These are phyloP conservation scores for Pantherophis alleghaniensis DNA, from an alignment of 2,797 vertebrate species.

Conservation along the genomic window DNA sequence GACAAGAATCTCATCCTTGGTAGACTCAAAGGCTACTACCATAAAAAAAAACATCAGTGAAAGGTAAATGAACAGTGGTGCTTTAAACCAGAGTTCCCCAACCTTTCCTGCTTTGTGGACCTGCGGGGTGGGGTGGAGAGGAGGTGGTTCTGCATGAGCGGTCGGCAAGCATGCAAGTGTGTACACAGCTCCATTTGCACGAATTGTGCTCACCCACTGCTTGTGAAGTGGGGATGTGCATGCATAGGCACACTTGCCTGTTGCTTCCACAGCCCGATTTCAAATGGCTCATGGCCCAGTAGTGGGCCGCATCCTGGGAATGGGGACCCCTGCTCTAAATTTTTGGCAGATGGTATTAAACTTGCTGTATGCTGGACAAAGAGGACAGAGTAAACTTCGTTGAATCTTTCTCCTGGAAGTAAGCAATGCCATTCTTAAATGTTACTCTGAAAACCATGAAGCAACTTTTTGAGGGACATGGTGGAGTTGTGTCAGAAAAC, in stretches of 20 bases:
- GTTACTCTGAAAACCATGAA: background rate
- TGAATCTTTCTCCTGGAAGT: background rate
- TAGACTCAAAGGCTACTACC: background rate
- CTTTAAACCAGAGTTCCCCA: background rate
- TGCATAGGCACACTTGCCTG: no score
- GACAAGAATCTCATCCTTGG: background rate
- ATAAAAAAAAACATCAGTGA: background rate
- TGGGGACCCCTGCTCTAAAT: background rate
- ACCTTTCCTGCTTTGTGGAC: no score
- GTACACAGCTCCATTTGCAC: no score
- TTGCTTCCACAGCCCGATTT: no score
- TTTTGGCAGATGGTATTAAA: background rate
- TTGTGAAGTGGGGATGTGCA: no score
- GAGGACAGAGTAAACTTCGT: background rate
- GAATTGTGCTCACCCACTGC: no score
- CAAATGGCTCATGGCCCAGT: no score
- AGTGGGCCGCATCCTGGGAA: no score
- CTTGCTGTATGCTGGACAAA: background rate
- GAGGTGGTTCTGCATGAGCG: no score
- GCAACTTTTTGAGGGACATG: background rate
- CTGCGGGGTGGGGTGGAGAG: no score
- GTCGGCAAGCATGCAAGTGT: accelerated
- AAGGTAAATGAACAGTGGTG: background rate
- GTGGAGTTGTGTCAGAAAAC: background rate
- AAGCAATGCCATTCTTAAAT: background rate